Conservation (phyloP, 2,888 invertebrate species). For the Onchidella celtica region DNA sequence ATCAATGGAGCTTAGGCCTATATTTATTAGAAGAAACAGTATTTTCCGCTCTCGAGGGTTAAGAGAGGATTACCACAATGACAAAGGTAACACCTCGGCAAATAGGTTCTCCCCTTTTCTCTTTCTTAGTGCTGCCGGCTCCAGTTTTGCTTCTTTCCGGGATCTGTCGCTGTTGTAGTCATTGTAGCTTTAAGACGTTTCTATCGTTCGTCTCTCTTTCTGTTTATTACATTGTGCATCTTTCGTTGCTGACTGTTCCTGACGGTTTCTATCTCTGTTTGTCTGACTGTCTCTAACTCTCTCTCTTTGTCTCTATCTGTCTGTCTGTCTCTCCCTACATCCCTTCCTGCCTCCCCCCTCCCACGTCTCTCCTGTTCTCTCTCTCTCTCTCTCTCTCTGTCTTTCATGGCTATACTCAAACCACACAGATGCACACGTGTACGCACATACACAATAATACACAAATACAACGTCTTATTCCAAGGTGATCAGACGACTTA, state of each 20-base stretch:
- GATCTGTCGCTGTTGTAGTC: too few relatives aligned
- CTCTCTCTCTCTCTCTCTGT: not conserved
- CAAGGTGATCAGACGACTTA: not conserved
- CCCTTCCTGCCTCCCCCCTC: conserved; percentile 1
- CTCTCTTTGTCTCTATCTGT: not conserved
- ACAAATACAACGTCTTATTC: too few relatives aligned
- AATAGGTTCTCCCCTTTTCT: not conserved
- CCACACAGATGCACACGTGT: too few relatives aligned
- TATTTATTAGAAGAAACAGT: too few relatives aligned
- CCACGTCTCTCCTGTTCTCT: not conserved
- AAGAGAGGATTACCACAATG: too few relatives aligned
- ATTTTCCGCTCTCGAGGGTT: too few relatives aligned
- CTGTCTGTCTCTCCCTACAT: conserved; percentile 20
- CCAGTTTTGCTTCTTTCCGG: too few relatives aligned
- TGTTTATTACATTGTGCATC: not conserved
- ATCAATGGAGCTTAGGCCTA: too few relatives aligned
- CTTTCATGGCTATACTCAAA: not conserved
- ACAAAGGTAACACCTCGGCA: too few relatives aligned
- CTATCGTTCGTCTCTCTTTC: not conserved
- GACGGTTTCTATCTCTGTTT: not conserved
- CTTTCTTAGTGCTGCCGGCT: not conserved
- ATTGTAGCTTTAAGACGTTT: too few relatives aligned
- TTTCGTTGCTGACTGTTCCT: not conserved
- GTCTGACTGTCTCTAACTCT: not conserved
- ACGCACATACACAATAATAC: too few relatives aligned